Evolutionary conservation across 2,888 invertebrate genomes (phyloP), one percentile per base, ranked within the genome.

Genomic region (Drosophila mayaguana): DNA sequence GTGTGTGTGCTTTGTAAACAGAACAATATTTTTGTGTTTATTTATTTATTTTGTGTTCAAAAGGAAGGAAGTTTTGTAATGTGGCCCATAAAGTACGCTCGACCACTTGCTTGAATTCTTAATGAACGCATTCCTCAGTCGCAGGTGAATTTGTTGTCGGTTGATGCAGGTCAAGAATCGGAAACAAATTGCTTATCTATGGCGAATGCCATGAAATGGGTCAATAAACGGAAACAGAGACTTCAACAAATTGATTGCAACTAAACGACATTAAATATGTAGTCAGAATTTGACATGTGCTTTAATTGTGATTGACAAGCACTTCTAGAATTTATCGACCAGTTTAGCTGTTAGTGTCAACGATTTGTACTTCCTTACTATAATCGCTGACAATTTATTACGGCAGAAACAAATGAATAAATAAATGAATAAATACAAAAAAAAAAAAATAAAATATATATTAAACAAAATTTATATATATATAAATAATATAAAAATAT

Each of bases 21-120:
- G 61, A 66, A 68, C 72, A 61, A 75, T 83, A 82, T 88, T 76
- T 71, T 64, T 42, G 36, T 74, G 74, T 71, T 75, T 77, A 70
- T 68, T 66, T 67, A 72, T 72, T 80, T 74, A 72, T 73, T 83
- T 73, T 63, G 63, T 38, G 45, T 42, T 66, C 61, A 55, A 67
- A 63, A 67, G 63, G 65, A 70, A 79, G 70, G 63, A 69, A 72
- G 72, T 40, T 76, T 63, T 71, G 62, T 65, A 63, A 75, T 80
- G 76, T 63, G 80, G 55, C 42, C 45, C 56, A 75, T 78, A 78
- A 67, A 78, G 62, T 78, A 59, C 54, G 59, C 50, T 32, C 60
- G 40, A 53, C 74, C 66, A 72, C 62, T 66, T 60, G 63, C 80
- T 67, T 71, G 63, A 71, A 59, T 70, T 79, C 63, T 28, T 70